Evolutionary conservation across 64 coral and sea anemone species (phyloP).

Genomic region (Actinia equina): DNA sequence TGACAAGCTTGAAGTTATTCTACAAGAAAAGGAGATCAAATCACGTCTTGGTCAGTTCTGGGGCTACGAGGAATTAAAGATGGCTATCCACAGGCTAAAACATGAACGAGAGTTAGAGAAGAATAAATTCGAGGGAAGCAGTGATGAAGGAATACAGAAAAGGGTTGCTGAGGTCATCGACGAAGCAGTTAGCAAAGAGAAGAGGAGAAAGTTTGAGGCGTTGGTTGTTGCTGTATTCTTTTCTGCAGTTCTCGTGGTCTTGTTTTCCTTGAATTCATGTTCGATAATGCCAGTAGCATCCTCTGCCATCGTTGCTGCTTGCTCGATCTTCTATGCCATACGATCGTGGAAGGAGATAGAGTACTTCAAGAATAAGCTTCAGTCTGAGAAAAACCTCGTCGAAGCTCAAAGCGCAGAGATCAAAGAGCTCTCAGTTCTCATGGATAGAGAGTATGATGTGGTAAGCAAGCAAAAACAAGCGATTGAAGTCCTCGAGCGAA

Average conservation of each 20-base stretch:
- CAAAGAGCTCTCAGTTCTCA: slow-evolving; percentile 32
- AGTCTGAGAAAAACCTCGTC: slow-evolving; percentile 24
- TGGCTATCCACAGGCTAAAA: slow-evolving; percentile 37
- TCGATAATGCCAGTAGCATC: slow-evolving; percentile 7
- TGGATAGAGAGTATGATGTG: slow-evolving; percentile 53
- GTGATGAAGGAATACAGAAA: neutral
- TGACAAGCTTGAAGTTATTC: slow-evolving; percentile 37
- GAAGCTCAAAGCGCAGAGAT: slow-evolving; percentile 42
- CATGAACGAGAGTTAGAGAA: slow-evolving; percentile 52
- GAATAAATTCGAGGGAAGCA: neutral
- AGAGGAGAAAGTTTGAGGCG: slow-evolving; percentile 24
- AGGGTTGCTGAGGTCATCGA: slow-evolving; percentile 11
- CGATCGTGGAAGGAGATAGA: slow-evolving; percentile 37
- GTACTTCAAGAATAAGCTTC: slow-evolving; percentile 16
- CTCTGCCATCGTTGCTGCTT: slow-evolving; percentile 18
- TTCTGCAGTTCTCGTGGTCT: slow-evolving; percentile 15
- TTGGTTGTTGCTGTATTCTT: neutral
- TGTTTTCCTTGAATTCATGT: slow-evolving; percentile 25
- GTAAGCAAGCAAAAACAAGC: slow-evolving; percentile 48
- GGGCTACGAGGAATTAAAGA: slow-evolving; percentile 67
- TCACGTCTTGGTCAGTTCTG: slow-evolving; percentile 32
- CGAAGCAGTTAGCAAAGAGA: neutral
- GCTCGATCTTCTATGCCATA: slow-evolving; percentile 17
- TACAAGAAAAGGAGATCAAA: slow-evolving; percentile 31
- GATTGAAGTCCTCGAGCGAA: slow-evolving; percentile 41